Evolutionary conservation across 2,113 vertebrate species (phyloP).

Genomic region (Calyptommatus sinebrachiatus): DNA sequence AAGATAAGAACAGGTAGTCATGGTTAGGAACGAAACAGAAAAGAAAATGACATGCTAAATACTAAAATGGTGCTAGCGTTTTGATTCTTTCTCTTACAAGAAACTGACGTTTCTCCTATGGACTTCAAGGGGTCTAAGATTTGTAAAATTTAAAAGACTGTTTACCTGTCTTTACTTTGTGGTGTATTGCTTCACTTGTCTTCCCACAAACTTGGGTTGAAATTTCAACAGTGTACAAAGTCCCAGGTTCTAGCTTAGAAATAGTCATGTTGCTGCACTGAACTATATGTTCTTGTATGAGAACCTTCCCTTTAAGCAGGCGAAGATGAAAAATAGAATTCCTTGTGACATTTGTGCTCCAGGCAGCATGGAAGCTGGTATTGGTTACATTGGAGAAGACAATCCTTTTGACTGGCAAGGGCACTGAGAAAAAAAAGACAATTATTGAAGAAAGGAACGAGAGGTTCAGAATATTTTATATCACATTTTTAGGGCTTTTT

Average conservation of each 20-base stretch:
- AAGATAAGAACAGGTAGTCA: background rate
- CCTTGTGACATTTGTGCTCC: background rate
- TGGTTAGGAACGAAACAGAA: background rate
- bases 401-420: background rate
- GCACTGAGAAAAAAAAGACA: background rate
- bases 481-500: background rate
- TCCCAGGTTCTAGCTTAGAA: constrained; percentile 61
- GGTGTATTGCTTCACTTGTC: constrained; percentile 25
- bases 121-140: background rate
- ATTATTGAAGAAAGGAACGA: background rate
- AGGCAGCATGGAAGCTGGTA: constrained; percentile 5
- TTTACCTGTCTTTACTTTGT: constrained; percentile 65
- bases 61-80: background rate
- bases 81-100: no score
- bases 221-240: constrained; percentile 63
- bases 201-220: constrained; percentile 46
- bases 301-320: constrained; percentile 40
- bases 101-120: background rate
- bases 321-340: constrained; percentile 36
- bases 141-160: background rate
- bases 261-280: constrained; percentile 6
- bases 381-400: constrained; percentile 30
- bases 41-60: background rate
- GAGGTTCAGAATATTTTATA: background rate
- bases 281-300: constrained; percentile 29